A percentile compares a stretch with the other conserved stretches of the same genome.
These are phyloP conservation scores for Corythaeola cristata DNA, from an alignment of 2,113 vertebrate species.

Conservation along the genomic window DNA sequence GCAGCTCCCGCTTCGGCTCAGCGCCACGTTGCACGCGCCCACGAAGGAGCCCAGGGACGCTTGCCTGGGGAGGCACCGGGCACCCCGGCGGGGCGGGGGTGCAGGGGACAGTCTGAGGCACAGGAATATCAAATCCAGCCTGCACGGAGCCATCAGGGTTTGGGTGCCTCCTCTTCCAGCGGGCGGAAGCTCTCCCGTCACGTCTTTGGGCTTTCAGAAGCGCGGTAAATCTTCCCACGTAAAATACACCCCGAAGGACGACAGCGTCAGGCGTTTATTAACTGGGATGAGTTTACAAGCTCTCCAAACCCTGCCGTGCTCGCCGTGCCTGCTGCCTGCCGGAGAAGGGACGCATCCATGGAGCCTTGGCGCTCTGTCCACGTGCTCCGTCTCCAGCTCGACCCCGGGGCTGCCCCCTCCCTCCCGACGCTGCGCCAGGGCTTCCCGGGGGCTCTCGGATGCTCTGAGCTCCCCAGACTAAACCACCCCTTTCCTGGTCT, in stretches of 20 bases:
- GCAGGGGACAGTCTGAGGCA: not conserved
- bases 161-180: not conserved
- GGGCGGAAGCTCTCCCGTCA: conserved; percentile 29
- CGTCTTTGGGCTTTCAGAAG: not conserved
- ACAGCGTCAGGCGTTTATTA: not conserved
- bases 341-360: rapidly evolving
- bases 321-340: not conserved
- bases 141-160: not conserved
- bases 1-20: not conserved
- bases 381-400: rapidly evolving
- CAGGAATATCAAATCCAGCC: not conserved
- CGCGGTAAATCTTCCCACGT: not conserved
- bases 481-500: not conserved
- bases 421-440: not conserved
- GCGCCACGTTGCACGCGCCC: rapidly evolving
- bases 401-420: not conserved
- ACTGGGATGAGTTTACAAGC: not conserved
- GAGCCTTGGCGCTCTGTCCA: not conserved
- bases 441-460: not conserved
- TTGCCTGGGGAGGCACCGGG: rapidly evolving
- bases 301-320: not conserved
- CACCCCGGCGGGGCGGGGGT: not conserved
- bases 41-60: rapidly evolving
- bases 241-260: not conserved
- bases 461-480: not conserved